Evolutionary conservation across 1,140 invertebrate species (phyloP).

Genomic region (Drosophila tsacasi): DNA sequence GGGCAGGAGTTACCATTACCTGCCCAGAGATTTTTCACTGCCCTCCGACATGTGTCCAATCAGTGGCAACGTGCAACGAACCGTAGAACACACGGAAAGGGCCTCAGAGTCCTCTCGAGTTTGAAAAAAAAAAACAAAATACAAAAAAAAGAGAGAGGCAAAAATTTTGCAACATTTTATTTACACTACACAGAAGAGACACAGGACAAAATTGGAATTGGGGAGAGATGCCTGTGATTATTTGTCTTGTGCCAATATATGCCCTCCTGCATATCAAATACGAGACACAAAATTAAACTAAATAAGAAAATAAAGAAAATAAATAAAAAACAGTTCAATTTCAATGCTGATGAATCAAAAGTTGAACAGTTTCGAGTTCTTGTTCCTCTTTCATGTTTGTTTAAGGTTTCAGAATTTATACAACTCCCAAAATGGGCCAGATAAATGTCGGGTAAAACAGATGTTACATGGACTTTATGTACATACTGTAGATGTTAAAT

Average conservation of each 20-base stretch:
- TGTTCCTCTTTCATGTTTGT: conserved; percentile 30
- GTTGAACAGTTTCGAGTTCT: conserved; percentile 12
- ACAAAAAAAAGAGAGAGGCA: conserved; percentile 4
- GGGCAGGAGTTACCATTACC: conserved; percentile 22
- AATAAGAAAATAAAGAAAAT: conserved; percentile 17
- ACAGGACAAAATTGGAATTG: conserved; percentile 15
- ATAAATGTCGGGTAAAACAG: conserved; percentile 30
- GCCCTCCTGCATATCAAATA: conserved; percentile 56
- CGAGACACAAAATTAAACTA: conserved; percentile 28
- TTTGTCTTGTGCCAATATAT: conserved; percentile 60
- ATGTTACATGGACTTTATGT: neutral
- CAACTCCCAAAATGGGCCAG: conserved; percentile 32
- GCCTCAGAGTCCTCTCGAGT: conserved; percentile 28
- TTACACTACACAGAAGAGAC: conserved; percentile 40
- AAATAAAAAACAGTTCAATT: conserved; percentile 23
- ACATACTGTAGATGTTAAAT: too few species aligned
- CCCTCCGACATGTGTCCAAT: conserved; percentile 61
- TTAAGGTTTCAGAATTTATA: conserved; percentile 23
- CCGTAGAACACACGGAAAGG: conserved; percentile 39
- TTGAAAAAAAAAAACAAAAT: conserved; percentile 3
- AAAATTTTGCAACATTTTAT: conserved; percentile 50
- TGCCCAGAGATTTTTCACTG: conserved; percentile 51
- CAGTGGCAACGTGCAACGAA: conserved; percentile 60
- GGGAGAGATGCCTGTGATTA: conserved; percentile 31
- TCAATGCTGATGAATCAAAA: conserved; percentile 56